Percentiles rank a stretch among this genome's conserved stretches.
These are phyloP conservation scores for Xestoiulus laeticollis DNA, from an alignment of 2,888 invertebrate genomes.

Conservation along the genomic window DNA sequence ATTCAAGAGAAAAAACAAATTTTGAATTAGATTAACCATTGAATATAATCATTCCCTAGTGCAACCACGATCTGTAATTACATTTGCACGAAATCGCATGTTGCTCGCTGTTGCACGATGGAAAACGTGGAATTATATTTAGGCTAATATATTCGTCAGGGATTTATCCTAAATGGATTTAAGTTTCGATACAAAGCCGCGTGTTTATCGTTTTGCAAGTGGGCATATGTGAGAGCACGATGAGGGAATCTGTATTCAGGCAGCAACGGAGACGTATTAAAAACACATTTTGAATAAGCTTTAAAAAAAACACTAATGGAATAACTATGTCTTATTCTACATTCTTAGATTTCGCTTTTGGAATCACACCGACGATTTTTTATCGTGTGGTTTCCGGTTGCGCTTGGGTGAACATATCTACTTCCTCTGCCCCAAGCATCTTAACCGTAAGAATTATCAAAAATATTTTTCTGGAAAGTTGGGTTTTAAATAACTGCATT, in stretches of 20 bases:
- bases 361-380: neutral
- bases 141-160: conserved; percentile 15
- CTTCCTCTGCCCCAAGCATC: neutral
- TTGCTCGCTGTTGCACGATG: neutral
- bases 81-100: neutral
- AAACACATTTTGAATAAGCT: conserved; percentile 30
- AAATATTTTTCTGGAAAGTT: neutral
- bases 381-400: neutral
- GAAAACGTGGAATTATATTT: neutral
- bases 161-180: conserved; percentile 30
- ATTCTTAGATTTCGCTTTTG: neutral
- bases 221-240: neutral
- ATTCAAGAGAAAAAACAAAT: neutral
- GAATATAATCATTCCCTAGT: neutral
- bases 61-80: neutral
- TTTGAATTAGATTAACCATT: neutral
- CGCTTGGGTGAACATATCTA: neutral
- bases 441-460: neutral
- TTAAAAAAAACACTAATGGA: conserved; percentile 1
- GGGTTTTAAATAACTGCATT: no score
- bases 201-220: neutral
- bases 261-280: conserved; percentile 17
- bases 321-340: neutral
- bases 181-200: conserved; percentile 3
- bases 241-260: neutral